A percentile compares a stretch with the other conserved stretches of the same genome.
phyloP scores from a whole-genome alignment of 2,888 invertebrate genomes.

The Drosophila sordidula region DNA sequence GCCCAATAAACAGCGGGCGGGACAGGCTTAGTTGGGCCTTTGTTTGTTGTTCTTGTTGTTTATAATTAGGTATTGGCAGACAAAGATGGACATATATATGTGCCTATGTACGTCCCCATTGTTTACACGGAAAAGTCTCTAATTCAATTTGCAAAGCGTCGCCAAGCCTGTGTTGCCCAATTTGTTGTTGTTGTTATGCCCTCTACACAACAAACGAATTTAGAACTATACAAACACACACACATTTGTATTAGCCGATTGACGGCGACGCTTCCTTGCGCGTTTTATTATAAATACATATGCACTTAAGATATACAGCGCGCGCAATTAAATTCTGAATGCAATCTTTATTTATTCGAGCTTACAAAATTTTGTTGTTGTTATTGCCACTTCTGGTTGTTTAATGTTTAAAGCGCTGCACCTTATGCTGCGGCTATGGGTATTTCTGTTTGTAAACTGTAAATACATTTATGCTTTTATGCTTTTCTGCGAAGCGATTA shows the following conservation, averaged over 20 bases:
- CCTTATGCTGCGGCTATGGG: constrained; percentile 35
- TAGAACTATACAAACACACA: constrained; percentile 6
- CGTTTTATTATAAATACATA: constrained; percentile 15
- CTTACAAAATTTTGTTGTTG: constrained; percentile 35
- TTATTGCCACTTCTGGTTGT: constrained; percentile 4
- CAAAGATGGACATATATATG: constrained; percentile 6
- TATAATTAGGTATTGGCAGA: constrained; percentile 5
- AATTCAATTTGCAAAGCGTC: constrained; percentile 47
- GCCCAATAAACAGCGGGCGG: constrained; percentile 28
- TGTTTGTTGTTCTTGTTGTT: constrained; percentile 17
- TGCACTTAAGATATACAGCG: constrained; percentile 30
- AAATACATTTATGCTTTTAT: constrained; percentile 61
- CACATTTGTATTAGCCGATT: constrained; percentile 1
- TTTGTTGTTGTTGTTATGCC: constrained; percentile 27
- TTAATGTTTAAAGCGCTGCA: constrained; percentile 11
- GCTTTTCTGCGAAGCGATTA: constrained; percentile 36
- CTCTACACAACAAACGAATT: constrained; percentile 3
- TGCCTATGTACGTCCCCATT: constrained; percentile 20
- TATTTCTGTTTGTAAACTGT: constrained; percentile 52
- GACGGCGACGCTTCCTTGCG: constrained; percentile 24
- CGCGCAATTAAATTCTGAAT: constrained; percentile 45
- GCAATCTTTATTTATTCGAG: neutral
- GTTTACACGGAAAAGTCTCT: constrained; percentile 35
- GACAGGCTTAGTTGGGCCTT: neutral
- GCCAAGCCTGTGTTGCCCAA: constrained; percentile 9